Evolutionary conservation across 2,888 invertebrate species (phyloP), one percentile per base, ranked within the genome.

Genomic region (Lissocephala sabroskyi): DNA sequence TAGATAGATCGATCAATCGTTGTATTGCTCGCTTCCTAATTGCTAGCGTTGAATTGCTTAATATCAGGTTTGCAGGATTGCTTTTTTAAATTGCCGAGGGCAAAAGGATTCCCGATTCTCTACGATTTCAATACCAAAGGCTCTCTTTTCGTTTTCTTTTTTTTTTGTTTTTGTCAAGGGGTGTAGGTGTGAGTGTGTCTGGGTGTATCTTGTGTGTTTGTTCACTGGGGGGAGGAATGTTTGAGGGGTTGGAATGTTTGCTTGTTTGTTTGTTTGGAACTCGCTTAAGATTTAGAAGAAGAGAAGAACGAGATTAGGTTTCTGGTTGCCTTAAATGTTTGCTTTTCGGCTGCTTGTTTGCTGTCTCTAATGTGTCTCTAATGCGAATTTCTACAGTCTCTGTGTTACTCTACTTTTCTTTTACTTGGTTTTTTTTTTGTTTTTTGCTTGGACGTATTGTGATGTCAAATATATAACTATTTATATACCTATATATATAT

Each of bases 371-470:
- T 42, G 61, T 65, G 62, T 63, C 60, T 63, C 68, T 73, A 71
- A 70, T 70, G 70, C 70, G 73, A 73, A 66, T 62, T 71, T 71
- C 70, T 71, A 73, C 70, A 70, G 70, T 73, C 73, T 73, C 70
- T 70, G 70, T 73, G 73, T 71, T 70, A 67, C 68, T 68, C 70
- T 74, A 67, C 68, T 73, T 68, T 65, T 64, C 68, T 71, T n/a
- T n/a, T n/a, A n/a, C n/a, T n/a, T n/a, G n/a, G n/a, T n/a, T n/a
- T n/a, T n/a, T n/a, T n/a, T n/a, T n/a, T n/a, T n/a, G n/a, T n/a
- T n/a, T n/a, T n/a, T n/a, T 70, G 59, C 70, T 64, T 67, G 79
- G 79, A 80, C 79, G 79, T 79, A 78, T 79, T 74, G 78, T 74
- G 79, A 80, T 79, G 79, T 76, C 62, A 63, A 63, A 62, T 66